Conservation (phyloP, 2,888 invertebrate genomes). For the Eristalis intricaria region DNA sequence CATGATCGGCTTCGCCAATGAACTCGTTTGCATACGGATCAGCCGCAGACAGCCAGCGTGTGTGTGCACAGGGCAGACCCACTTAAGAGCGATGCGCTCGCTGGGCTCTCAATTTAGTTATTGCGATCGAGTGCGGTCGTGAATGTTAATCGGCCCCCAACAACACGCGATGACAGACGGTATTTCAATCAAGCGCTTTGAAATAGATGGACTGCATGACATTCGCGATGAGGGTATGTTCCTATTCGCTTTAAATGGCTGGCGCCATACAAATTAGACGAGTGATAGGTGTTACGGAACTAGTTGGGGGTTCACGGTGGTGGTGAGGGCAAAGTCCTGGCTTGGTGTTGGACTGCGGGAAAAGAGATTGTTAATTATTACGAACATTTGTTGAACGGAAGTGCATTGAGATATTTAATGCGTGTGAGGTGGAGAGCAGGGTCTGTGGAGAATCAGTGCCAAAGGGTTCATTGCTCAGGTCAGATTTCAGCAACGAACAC, state of each 20-base stretch:
- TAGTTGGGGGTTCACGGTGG: not conserved
- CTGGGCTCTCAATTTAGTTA: conserved; percentile 58
- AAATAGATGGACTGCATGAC: conserved; percentile 16
- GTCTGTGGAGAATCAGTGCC: no score
- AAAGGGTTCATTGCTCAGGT: no score
- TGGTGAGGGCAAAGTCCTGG: not conserved
- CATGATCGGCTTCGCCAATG: conserved; percentile 55
- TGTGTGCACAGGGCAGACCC: not conserved
- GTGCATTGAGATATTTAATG: no score
- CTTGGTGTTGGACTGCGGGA: not conserved
- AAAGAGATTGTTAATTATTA: no score
- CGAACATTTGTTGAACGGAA: no score
- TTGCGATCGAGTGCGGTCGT: conserved; percentile 52
- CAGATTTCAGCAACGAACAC: no score
- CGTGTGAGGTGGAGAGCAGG: no score
- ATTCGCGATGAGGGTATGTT: conserved; percentile 5
- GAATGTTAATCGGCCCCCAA: conserved; percentile 39
- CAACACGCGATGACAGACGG: conserved; percentile 25
- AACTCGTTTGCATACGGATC: conserved; percentile 32
- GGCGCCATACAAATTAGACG: conserved; percentile 50
- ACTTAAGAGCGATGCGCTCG: conserved; percentile 19
- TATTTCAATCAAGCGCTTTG: conserved; percentile 55
- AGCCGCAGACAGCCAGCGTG: not conserved
- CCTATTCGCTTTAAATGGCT: conserved; percentile 21
- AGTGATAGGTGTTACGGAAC: conserved; percentile 8